These are phyloP conservation scores for Saccostrea echinata DNA, from an alignment of 1,140 invertebrate species.

Conservation along the genomic window DNA sequence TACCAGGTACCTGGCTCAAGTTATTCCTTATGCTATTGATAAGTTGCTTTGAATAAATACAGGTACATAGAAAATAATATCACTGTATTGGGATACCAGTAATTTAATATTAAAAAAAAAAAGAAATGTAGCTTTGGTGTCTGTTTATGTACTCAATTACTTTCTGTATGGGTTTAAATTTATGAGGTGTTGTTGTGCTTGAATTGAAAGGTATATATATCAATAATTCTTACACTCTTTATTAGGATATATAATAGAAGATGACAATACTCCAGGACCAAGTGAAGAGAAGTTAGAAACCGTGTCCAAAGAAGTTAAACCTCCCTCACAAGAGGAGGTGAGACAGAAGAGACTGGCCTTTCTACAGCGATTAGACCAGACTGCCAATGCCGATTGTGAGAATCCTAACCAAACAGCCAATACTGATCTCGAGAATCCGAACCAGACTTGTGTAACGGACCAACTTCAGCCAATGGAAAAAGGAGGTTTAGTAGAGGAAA, in stretches of 20 bases:
- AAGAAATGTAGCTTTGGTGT: too few relatives aligned
- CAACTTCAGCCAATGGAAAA: not conserved
- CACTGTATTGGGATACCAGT: too few relatives aligned
- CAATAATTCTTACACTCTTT: not conserved
- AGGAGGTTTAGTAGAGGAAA: not conserved
- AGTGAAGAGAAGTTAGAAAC: not conserved
- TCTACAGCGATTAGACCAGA: slow-evolving; percentile 59
- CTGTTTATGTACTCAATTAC: too few relatives aligned
- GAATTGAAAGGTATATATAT: not conserved
- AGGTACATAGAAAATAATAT: too few relatives aligned
- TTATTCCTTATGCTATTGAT: too few relatives aligned
- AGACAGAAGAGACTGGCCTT: slow-evolving; percentile 72
- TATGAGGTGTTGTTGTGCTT: too few relatives aligned
- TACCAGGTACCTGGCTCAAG: too few relatives aligned
- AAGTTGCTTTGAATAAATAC: too few relatives aligned
- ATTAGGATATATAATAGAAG: slow-evolving; percentile 42
- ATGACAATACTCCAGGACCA: not conserved
- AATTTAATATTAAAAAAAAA: too few relatives aligned
- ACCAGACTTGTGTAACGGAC: slow-evolving; percentile 33
- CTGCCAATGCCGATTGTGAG: not conserved
- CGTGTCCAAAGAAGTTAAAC: not conserved
- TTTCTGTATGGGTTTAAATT: too few relatives aligned
- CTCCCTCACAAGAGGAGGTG: slow-evolving; percentile 67
- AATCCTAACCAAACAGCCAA: slow-evolving; percentile 21
- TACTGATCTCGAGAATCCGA: slow-evolving; percentile 21